phyloP scores from a whole-genome alignment of 2,888 invertebrate genomes.

The Trachelus tabidus region DNA sequence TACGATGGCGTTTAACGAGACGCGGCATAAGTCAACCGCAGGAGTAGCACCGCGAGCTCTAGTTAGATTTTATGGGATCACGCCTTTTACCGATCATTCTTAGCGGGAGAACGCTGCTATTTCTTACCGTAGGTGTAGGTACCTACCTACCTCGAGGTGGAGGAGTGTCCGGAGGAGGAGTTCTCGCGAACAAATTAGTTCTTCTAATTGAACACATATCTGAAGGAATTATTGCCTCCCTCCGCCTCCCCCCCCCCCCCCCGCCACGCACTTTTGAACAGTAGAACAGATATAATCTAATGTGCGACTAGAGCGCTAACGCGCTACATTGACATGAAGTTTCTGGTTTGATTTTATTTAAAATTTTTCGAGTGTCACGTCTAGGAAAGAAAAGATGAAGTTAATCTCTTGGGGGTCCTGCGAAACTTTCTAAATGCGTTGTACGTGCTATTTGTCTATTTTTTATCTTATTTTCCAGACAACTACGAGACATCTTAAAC shows the following conservation, averaged over 20 bases:
- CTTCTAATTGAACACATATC: background rate
- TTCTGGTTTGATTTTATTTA: background rate
- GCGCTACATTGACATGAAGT: background rate
- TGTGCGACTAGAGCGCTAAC: background rate
- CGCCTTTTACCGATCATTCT: constrained; percentile 16
- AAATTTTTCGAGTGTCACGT: background rate
- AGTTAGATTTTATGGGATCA: constrained; percentile 37
- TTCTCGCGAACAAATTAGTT: constrained; percentile 4
- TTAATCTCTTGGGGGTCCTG: background rate
- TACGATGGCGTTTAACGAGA: constrained; percentile 50
- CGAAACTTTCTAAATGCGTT: background rate
- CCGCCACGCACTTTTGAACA: background rate
- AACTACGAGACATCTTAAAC: background rate
- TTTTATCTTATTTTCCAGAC: background rate
- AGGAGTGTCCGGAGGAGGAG: background rate
- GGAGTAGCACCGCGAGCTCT: constrained; percentile 30
- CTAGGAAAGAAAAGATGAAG: background rate
- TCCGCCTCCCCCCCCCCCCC: fast-evolving
- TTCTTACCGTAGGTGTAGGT: background rate
- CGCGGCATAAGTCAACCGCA: constrained; percentile 47
- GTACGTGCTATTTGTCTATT: background rate
- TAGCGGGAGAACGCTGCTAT: background rate
- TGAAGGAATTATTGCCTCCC: background rate
- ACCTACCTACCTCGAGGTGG: background rate
- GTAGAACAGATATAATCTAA: background rate